These are phyloP conservation scores for Sepiola atlantica DNA, from an alignment of 2,888 invertebrate genomes.

Conservation along the genomic window DNA sequence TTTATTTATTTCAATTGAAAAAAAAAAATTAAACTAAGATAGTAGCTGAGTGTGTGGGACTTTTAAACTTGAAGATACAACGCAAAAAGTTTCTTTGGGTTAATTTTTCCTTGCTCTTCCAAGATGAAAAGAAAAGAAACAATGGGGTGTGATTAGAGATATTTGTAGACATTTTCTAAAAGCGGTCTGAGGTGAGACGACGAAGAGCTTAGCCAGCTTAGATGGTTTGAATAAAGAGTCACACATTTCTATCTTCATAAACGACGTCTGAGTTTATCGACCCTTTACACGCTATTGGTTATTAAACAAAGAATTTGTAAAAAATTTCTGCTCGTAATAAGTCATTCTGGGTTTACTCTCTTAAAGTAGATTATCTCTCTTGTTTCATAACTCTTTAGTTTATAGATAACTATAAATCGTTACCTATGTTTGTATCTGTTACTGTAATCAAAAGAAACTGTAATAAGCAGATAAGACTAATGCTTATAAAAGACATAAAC, in stretches of 20 bases:
- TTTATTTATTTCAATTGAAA: not conserved
- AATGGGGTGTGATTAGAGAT: not conserved
- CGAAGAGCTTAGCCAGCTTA: not conserved
- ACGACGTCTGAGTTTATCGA: not conserved
- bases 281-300: not conserved
- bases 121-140: not conserved
- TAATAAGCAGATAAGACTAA: too few relatives aligned
- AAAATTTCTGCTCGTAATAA: too few relatives aligned
- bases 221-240: not conserved
- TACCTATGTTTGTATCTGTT: too few relatives aligned
- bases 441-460: too few relatives aligned
- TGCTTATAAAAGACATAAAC: too few relatives aligned
- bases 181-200: not conserved
- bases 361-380: too few relatives aligned
- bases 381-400: too few relatives aligned
- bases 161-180: conserved; percentile 15
- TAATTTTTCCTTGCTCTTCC: not conserved
- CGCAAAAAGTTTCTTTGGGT: not conserved
- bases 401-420: too few relatives aligned
- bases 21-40: not conserved
- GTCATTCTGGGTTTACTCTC: not conserved
- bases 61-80: not conserved
- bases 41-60: not conserved
- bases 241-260: not conserved
- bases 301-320: not conserved